Percentiles rank a stretch among this genome's conserved stretches.
phyloP scores from a whole-genome alignment of 37 sponge, comb jelly and placozoan genomes.

The Dysidea cf. avara region DNA sequence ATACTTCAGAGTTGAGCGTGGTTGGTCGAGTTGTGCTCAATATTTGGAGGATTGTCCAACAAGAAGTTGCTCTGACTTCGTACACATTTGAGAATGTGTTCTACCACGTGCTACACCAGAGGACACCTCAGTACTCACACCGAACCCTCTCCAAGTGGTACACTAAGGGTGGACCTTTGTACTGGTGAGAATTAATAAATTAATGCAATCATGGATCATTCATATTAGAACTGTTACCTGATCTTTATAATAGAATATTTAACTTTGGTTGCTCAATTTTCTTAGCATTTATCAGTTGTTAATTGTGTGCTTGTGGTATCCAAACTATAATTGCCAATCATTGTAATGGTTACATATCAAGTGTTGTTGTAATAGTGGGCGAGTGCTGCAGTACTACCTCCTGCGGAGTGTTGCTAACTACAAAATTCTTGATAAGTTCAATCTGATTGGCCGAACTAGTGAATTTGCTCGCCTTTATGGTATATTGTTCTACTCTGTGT shows the following conservation, averaged over 20 bases:
- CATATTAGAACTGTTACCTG: no score
- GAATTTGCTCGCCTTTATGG: constrained; percentile 98
- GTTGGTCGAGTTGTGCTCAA: constrained; percentile 82
- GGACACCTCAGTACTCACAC: constrained; percentile 71
- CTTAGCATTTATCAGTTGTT: no score
- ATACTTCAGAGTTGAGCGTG: constrained; percentile 52
- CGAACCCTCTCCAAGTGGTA: constrained; percentile 79
- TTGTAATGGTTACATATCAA: no score
- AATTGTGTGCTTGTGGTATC: no score
- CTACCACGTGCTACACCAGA: constrained; percentile 84
- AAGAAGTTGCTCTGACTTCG: constrained; percentile 78
- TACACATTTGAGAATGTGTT: constrained; percentile 90
- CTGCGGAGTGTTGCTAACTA: constrained; percentile 67
- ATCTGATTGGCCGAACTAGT: constrained; percentile 91
- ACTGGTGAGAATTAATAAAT: no score
- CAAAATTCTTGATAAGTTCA: constrained; percentile 74
- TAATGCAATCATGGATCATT: no score
- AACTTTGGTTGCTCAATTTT: no score
- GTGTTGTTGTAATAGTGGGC: constrained; percentile 15
- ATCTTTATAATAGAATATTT: no score
- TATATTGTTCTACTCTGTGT: constrained; percentile 87
- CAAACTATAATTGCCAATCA: no score
- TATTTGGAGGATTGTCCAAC: constrained; percentile 81
- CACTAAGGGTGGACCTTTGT: no score
- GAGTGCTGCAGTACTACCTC: constrained; percentile 83